These are phyloP conservation scores for Eleginops maclovinus DNA, from an alignment of 2,113 vertebrate species.

Conservation along the genomic window DNA sequence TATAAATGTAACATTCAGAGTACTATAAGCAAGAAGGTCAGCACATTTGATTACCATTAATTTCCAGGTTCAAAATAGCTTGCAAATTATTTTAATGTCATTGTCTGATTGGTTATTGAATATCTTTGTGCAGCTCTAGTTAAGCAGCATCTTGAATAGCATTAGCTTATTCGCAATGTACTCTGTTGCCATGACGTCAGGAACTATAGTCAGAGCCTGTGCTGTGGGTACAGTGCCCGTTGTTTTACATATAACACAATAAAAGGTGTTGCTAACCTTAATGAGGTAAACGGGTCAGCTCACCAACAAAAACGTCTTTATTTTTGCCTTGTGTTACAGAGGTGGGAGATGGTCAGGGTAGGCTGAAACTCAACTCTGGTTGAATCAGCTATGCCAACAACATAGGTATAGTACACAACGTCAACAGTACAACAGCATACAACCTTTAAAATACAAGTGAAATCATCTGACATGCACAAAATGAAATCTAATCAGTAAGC, in stretches of 20 bases:
- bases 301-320: no score
- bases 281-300: constrained; percentile 2
- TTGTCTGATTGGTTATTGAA: no score
- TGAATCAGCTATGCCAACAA: neutral
- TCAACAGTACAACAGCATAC: no score
- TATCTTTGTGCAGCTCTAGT: no score
- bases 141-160: neutral
- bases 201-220: neutral
- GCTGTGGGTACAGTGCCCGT: no score
- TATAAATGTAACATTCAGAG: neutral
- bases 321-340: neutral
- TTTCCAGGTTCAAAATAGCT: neutral
- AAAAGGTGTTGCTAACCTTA: neutral
- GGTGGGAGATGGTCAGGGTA: no score
- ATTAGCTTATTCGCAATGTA: neutral
- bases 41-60: neutral
- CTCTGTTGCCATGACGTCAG: neutral
- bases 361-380: neutral
- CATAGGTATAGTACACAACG: no score
- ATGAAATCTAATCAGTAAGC: neutral
- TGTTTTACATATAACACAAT: constrained; percentile 9
- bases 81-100: neutral
- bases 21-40: neutral
- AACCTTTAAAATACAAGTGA: neutral
- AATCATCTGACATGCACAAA: neutral